Base-by-base conservation (phyloP, 2,797 vertebrate species). In the Enteromius argenteus region DNA sequence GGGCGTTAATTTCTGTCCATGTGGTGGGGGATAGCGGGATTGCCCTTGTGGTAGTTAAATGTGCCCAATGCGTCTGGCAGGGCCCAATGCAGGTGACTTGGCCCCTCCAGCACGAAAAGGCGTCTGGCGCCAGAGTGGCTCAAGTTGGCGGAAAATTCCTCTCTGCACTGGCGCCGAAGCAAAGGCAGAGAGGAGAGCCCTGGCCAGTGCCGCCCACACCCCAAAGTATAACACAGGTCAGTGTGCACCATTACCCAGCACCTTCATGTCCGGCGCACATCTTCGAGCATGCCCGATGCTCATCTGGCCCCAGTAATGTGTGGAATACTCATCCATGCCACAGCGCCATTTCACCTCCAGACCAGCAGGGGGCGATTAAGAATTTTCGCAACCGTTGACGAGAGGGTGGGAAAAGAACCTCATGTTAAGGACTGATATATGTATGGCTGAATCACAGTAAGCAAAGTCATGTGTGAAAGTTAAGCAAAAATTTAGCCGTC, bases 61-160 rank as follows among this genome's bases (percentile, higher is more conserved):
- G 78, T 88, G 74, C 86, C 66, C 77, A 79, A 56, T 87, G 66
- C 83, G 66, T 79, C 62, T 80, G 79, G 78, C 83, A 87, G 86
- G 81, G 80, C 83, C 79, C 58, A 58, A 60, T 79, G 80, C 81
- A 81, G 83, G 64, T 86, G 85, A 87, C 64, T 60, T 85, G 81
- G 84, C 73, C 85, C 82, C 72, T 68, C 15, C 81, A 66, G 76
- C 80, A 46, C 80, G 83, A 81, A 86, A 88, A 84, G 81, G 64
- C 75, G 21, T 74, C 58, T 88, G 86, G 87, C 86, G 79, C 84
- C 79, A 84, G 85, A 86, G 14, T 72, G 83, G 87, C 67, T 66
- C 84, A 68, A 85, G 82, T 78, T 85, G 89, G 83, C 84, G 84
- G 86, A 86, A 90, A 87, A 53, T 80, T 60, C 79, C 79, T 86